These are phyloP conservation scores for Carcharodon carcharias DNA, from an alignment of 2,797 vertebrate species.

Conservation along the genomic window DNA sequence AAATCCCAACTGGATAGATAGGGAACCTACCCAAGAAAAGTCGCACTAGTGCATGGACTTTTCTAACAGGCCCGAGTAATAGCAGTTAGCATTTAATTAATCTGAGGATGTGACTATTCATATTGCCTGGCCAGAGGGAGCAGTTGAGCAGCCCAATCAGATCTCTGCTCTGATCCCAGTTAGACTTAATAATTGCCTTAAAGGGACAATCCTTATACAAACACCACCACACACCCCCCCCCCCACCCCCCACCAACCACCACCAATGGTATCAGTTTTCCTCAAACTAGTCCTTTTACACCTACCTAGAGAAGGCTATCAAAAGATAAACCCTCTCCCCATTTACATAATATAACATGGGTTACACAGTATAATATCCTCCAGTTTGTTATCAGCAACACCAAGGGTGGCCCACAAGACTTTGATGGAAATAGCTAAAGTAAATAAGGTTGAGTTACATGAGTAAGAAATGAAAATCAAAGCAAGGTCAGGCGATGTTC, in stretches of 20 bases:
- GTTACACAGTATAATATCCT: background rate
- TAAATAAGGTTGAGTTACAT: background rate
- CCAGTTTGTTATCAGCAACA: background rate
- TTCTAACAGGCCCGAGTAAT: background rate
- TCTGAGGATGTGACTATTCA: background rate
- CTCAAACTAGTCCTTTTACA: background rate
- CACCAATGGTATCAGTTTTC: background rate
- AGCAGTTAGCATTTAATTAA: background rate
- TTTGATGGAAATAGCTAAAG: background rate
- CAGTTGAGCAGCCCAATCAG: background rate
- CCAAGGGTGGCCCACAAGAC: background rate
- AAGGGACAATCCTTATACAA: background rate
- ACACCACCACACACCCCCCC: too few relatives aligned
- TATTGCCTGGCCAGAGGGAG: background rate
- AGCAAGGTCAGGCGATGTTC: background rate
- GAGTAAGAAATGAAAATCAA: background rate
- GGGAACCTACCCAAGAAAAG: background rate
- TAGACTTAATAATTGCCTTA: background rate
- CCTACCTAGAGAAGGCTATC: background rate
- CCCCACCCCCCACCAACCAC: too few relatives aligned
- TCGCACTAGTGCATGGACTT: too few relatives aligned
- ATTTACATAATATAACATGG: background rate
- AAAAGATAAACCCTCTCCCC: background rate
- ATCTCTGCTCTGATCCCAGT: background rate
- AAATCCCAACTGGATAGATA: background rate